Conservation (phyloP, 2,888 invertebrate genomes). For the Phanerotoma sp. region DNA sequence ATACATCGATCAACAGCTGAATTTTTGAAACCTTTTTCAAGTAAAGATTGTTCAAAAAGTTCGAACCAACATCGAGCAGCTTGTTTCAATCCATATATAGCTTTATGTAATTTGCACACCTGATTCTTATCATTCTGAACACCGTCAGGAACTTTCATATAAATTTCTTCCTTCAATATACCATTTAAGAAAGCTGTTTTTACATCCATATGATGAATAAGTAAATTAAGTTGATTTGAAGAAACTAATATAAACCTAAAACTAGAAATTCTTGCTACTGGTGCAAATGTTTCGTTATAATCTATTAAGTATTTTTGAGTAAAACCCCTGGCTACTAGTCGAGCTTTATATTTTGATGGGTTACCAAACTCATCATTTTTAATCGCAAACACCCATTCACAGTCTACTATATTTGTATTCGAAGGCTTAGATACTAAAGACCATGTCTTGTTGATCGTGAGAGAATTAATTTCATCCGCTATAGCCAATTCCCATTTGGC, state of each 20-base stretch:
- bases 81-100: neutral
- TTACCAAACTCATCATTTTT: neutral
- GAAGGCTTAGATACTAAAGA: neutral
- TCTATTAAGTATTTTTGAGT: neutral
- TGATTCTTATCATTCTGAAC: neutral
- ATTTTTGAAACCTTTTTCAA: neutral
- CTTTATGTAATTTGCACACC: neutral
- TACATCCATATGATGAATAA: neutral
- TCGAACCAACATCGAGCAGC: neutral
- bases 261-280: neutral
- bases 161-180: neutral
- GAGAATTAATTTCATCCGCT: neutral
- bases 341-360: neutral
- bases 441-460: neutral
- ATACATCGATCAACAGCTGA: neutral
- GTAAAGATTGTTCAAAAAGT: neutral
- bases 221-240: neutral
- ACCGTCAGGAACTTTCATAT: neutral
- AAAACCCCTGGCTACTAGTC: conserved; percentile 1
- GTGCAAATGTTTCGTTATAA: neutral
- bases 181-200: conserved; percentile 9
- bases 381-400: neutral
- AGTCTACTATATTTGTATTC: neutral
- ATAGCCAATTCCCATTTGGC: neutral
- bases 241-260: neutral